Conservation (phyloP, 1,140 invertebrate species). For the Maniola jurtina region DNA sequence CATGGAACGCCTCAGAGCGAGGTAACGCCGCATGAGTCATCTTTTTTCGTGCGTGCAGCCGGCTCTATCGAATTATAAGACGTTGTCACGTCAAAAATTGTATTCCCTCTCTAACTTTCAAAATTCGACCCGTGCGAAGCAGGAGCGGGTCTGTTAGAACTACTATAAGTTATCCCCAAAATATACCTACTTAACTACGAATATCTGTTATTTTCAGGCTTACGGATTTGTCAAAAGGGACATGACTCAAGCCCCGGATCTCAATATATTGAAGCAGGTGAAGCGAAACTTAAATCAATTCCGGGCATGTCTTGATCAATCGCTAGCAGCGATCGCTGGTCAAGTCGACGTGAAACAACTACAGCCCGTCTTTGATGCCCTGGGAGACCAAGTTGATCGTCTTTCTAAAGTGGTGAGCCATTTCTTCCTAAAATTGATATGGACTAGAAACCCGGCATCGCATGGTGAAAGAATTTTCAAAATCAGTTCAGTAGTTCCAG, state of each 20-base stretch:
- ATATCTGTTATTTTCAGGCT: conserved; percentile 33
- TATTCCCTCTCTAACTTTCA: no score
- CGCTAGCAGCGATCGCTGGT: conserved; percentile 40
- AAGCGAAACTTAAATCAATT: conserved; percentile 50
- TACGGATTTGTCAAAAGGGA: conserved; percentile 45
- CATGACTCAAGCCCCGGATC: conserved; percentile 16
- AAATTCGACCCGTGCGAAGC: no score
- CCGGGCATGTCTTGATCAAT: conserved; percentile 50
- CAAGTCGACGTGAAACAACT: conserved; percentile 55
- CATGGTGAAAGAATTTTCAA: no score
- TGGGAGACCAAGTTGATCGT: conserved; percentile 54
- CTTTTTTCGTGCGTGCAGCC: no score
- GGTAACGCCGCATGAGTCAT: no score
- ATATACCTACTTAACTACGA: background rate
- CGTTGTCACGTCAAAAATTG: no score
- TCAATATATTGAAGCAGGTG: conserved; percentile 40
- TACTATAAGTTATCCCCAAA: no score
- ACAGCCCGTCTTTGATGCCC: conserved; percentile 48
- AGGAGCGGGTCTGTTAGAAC: no score
- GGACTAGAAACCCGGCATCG: no score
- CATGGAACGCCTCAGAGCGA: no score
- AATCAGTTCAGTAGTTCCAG: no score
- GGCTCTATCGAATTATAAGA: no score
- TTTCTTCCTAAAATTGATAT: background rate
- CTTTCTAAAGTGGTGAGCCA: conserved; percentile 61